Evolutionary conservation across 1,140 invertebrate genomes (phyloP).

Genomic region (Polyergus mexicanus): DNA sequence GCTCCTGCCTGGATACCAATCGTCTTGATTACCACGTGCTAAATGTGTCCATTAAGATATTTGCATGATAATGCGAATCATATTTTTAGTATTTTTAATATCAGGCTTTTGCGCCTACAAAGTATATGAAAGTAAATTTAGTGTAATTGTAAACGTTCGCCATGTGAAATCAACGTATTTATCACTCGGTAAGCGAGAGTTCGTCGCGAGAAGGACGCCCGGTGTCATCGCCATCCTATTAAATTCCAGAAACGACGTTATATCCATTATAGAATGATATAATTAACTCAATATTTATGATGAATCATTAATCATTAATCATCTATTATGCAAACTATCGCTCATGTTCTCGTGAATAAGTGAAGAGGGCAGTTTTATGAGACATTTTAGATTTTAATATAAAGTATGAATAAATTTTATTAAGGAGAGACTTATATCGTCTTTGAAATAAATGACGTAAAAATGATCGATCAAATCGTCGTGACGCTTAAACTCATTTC

Average conservation of each 20-base stretch:
- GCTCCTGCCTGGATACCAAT: background rate
- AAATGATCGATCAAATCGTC: background rate
- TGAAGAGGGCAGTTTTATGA: background rate
- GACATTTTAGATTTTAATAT: background rate
- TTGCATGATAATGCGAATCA: background rate
- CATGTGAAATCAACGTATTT: slow-evolving; percentile 19
- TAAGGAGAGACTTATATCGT: background rate
- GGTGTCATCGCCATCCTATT: background rate
- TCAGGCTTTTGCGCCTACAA: background rate
- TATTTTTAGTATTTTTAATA: slow-evolving; percentile 11
- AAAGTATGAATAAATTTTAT: background rate
- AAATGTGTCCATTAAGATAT: background rate
- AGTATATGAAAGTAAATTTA: slow-evolving; percentile 53
- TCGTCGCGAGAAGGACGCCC: slow-evolving; percentile 26
- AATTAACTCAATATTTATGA: slow-evolving; percentile 32
- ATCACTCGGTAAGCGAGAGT: background rate
- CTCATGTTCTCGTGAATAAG: background rate
- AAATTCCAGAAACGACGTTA: slow-evolving; percentile 1
- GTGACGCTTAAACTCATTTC: background rate
- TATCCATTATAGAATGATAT: slow-evolving; percentile 17
- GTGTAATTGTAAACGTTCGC: slow-evolving; percentile 26
- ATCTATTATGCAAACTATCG: background rate
- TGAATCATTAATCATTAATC: slow-evolving; percentile 13
- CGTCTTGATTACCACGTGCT: background rate
- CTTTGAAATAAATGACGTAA: background rate